Evolutionary conservation across 2,888 invertebrate species (phyloP), one percentile per base, ranked within the genome.

Genomic region (Tipula unca): DNA sequence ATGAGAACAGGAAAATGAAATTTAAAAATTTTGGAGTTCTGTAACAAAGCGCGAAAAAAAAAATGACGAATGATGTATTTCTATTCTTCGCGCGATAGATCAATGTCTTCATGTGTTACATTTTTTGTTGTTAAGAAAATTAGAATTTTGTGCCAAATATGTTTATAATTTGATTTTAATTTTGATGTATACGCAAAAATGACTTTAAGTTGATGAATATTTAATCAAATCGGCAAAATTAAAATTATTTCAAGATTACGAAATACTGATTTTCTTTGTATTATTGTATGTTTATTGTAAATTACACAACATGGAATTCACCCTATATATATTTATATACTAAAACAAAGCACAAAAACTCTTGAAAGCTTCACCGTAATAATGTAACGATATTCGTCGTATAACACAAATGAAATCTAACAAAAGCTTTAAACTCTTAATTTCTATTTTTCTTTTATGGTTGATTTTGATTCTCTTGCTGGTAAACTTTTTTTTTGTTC

Each of bases 361-460:
- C 8, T 54, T 54, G 3, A 54, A 17, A 69, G 69, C 25, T 69
- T 20, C 25, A 25, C 25, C 8, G 1, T 25, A 69, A 69, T 25
- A 20, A 17, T 54, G 25, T 25, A 69, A 69, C 69, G 25, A 69
- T 25, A 10, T 69, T 20, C 25, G 69, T 69, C 4, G 69, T 20
- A n/a, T n/a, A 48, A 48, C 48, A 48, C 20, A 69, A 69, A 69
- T 69, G 69, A 69, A 69, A 69, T 25, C 69, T 25, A 69, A 69
- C 69, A 69, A 69, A 69, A 69, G 69, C 69, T 69, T n/a, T 69
- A 69, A 69, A 69, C 69, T 25, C 69, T 69, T 69, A 69, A 69
- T 69, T 69, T 69, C 69, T 69, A 69, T 69, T 69, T 69, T 69
- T 1, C 25, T 69, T 20, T 48, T 48, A 48, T 69, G 25, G 25